Evolutionary conservation across 2,113 vertebrate species (phyloP).

Genomic region (Gallinago paraguaiae): DNA sequence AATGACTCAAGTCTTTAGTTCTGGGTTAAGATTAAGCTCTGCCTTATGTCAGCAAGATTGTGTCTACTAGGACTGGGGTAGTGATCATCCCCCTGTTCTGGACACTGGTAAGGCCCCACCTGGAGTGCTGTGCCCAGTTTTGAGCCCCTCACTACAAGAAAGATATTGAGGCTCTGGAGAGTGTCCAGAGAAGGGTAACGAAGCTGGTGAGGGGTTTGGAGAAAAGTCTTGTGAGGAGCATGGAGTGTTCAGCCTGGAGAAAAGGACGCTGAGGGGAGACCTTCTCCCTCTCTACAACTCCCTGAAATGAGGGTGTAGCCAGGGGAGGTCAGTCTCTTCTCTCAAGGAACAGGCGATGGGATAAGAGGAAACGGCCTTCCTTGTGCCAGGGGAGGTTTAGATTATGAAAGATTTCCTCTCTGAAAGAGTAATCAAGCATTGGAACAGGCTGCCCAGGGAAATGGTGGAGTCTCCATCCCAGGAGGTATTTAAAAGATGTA

Average conservation of each 20-base stretch:
- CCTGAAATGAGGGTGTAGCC: background rate
- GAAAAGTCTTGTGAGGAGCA: background rate
- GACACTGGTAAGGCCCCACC: background rate
- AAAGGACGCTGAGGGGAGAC: background rate
- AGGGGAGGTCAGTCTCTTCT: fast-evolving
- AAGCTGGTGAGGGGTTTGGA: background rate
- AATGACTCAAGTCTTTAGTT: background rate
- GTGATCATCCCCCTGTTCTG: fast-evolving
- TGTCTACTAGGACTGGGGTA: background rate
- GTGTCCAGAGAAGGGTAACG: fast-evolving
- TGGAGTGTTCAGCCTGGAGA: background rate
- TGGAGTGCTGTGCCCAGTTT: background rate
- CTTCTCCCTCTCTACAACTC: background rate
- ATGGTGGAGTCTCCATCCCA: background rate
- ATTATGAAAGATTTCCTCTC: background rate
- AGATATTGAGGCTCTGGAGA: background rate
- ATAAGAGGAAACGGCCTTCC: background rate
- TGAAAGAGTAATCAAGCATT: fast-evolving
- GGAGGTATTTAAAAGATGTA: fast-evolving
- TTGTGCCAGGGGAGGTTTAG: background rate
- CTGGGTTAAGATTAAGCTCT: background rate
- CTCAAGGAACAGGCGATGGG: fast-evolving
- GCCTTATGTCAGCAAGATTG: fast-evolving
- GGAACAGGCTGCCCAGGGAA: background rate
- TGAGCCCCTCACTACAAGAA: background rate